Evolutionary conservation across 2,888 invertebrate species (phyloP), one percentile per base, ranked within the genome.

Genomic region (Muscina levida): DNA sequence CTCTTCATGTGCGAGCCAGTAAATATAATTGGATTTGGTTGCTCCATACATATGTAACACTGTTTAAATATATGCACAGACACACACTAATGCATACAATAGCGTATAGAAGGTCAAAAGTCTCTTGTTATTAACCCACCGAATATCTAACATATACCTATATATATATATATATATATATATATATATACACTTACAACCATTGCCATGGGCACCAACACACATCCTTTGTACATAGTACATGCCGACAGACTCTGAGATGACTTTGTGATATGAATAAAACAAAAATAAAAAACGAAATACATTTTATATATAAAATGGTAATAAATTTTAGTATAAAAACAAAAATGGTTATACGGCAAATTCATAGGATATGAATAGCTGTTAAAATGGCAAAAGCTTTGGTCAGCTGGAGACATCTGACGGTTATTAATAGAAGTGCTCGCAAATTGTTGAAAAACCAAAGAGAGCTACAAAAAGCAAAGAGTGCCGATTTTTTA

Each of bases 201-300:
- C 31, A 31, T 8, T 5, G 31, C 8, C n/a, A n/a, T n/a, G n/a
- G 8, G 8, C 31, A 31, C 31, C 31, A 31, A 31, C 31, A 31
- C 31, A 31, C 31, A n/a, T n/a, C n/a, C n/a, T n/a, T n/a, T n/a
- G n/a, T n/a, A 31, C 31, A 31, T 31, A 31, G 8, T 8, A 31
- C 31, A 31, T 3, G 4, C 31, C 3, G 31, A 31, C 31, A 5
- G 31, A 31, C 31, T 5, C 31, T 31, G 56, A 57, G 57, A 71
- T 68, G 39, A 11, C 67, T 57, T 73, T 67, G 46, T 17, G 24
- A 22, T 24, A 13, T 22, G 13, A 53, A 53, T 53, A 53, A 8
- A 22, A 51, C 46, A 51, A 51, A 48, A 13, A 19, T 5, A n/a
- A 46, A 53, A 53, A 53, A 3, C 37, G 48, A 48, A 53, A 53